Conservation (phyloP, 2,113 vertebrate genomes). For the Girardinichthys multiradiatus region DNA sequence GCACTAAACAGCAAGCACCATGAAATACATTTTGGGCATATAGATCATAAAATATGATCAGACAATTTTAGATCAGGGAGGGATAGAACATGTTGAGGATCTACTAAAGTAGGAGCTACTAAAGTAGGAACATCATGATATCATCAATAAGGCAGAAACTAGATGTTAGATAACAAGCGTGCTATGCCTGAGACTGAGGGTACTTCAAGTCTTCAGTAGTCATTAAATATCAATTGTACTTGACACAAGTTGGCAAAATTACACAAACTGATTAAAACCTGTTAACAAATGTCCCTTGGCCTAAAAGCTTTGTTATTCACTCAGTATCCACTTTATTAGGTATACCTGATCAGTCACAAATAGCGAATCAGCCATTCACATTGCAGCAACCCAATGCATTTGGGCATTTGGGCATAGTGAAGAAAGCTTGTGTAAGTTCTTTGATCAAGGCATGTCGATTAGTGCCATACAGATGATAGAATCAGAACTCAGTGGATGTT, state of each 20-base stretch:
- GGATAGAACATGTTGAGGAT: no score
- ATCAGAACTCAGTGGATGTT: no score
- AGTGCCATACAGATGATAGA: no score
- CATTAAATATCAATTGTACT: not conserved
- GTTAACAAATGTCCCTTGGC: not conserved
- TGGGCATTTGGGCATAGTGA: not conserved
- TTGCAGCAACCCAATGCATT: not conserved
- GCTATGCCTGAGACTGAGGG: not conserved
- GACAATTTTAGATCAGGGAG: no score
- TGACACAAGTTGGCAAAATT: not conserved
- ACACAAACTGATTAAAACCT: not conserved
- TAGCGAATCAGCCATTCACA: not conserved
- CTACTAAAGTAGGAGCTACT: no score
- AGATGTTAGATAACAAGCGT: not conserved
- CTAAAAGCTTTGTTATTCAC: not conserved
- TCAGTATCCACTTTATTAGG: not conserved
- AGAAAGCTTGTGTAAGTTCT: not conserved
- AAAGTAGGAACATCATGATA: no score
- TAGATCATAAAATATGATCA: no score
- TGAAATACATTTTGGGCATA: no score
- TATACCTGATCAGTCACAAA: not conserved
- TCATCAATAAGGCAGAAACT: no score
- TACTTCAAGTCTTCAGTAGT: not conserved
- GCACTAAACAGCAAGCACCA: no score
- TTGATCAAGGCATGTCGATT: not conserved